These are phyloP conservation scores for Osmoderma eremita DNA, from an alignment of 2,888 invertebrate genomes.

Conservation along the genomic window DNA sequence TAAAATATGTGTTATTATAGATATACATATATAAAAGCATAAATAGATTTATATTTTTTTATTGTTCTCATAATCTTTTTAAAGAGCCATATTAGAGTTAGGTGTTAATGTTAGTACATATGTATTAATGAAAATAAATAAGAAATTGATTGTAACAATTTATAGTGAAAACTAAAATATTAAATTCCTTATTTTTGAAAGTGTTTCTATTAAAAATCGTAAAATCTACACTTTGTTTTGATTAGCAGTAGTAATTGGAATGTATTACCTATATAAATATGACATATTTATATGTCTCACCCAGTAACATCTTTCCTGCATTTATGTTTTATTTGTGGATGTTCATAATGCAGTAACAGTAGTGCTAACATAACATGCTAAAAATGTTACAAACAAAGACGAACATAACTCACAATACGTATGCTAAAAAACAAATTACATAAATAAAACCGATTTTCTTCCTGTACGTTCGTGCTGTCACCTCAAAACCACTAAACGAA, in stretches of 20 bases:
- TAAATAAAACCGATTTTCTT: no score
- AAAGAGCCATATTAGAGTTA: constrained; percentile 32
- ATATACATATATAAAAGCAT: neutral
- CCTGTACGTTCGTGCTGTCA: no score
- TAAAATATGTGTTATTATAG: neutral
- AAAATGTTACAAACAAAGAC: no score
- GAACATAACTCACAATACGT: no score
- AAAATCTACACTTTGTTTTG: neutral
- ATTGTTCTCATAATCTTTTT: constrained; percentile 16
- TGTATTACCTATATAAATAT: no score
- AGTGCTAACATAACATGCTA: no score
- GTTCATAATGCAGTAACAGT: no score
- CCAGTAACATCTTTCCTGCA: no score
- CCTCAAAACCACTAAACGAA: no score
- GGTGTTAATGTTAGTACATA: constrained; percentile 8
- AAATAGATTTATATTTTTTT: constrained; percentile 26
- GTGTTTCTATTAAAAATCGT: constrained; percentile 23
- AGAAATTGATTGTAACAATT: constrained; percentile 13
- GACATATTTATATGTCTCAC: no score
- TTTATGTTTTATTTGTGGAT: no score
- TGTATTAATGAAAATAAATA: constrained; percentile 2
- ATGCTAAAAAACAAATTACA: no score
- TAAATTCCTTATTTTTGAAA: constrained; percentile 28
- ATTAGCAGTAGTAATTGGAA: neutral
- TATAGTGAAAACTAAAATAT: constrained; percentile 15